Base-by-base conservation (phyloP, 2,888 invertebrate species). In the Pyralis farinalis region DNA sequence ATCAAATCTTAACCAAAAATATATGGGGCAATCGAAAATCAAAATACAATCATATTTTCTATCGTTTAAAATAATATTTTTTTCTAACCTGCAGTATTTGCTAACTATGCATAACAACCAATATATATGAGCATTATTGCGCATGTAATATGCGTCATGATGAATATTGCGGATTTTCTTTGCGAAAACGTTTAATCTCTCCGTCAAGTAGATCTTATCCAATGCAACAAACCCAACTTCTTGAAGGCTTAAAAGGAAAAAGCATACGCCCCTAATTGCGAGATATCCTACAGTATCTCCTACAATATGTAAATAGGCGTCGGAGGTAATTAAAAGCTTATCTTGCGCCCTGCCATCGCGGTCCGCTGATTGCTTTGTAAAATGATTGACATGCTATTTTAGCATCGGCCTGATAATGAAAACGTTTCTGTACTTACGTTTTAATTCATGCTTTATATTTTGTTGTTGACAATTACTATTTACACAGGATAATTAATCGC, bases 381-480 rank as follows among this genome's bases (percentile, higher is more conserved):
- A 82, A 87, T 87, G 87, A 87, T 87, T 86, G 87, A 86, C 87
- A 71, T 72, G 71, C 77, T 75, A 78, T 81, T 86, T 83, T 75
- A 82, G 81, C 79, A 69, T 73, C 61, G 58, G 58, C 55, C 72
- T 71, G 83, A 85, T 87, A 87, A 84, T 85, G 86, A 79, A 85
- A 82, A 82, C 75, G 79, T 83, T 74, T 66, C 60, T 64, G 49
- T 53, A 55, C n/a, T n/a, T n/a, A n/a, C 64, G 66, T 66, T 82
- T 74, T 81, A 72, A 79, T 79, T 78, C 72, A 70, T 77, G 72
- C 68, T 74, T 74, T 81, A 78, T 37, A 31, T 37, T 81, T 81
- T 77, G 75, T 71, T 80, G 77, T 81, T 77, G 79, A 81, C 84
- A 79, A 86, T 84, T 83, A 81, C 76, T 84, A 86, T 85, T 86